Conservation (phyloP, 2,113 vertebrate species). For the Cavia aperea region DNA sequence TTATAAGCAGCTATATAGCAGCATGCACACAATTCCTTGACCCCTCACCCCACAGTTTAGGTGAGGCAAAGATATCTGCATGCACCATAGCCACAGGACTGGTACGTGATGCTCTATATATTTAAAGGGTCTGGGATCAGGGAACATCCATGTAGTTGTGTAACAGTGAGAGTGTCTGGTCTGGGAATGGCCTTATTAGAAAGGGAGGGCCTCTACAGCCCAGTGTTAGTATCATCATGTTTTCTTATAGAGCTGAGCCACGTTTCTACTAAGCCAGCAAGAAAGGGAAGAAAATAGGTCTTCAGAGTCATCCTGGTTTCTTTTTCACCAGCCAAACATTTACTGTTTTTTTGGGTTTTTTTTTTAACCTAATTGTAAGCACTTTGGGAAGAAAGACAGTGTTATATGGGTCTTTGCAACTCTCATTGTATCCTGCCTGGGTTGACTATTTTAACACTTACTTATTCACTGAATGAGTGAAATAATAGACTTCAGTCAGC, state of each 20-base stretch:
- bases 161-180: not conserved
- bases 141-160: not conserved
- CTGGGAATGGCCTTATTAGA: constrained; percentile 42
- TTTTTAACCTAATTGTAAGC: not conserved
- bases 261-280: constrained; percentile 34
- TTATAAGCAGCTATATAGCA: not conserved
- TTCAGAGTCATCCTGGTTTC: not conserved
- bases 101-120: not conserved
- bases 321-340: constrained; percentile 7
- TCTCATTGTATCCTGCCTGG: not conserved
- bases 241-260: constrained; percentile 26
- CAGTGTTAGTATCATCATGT: not conserved
- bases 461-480: constrained; percentile 17
- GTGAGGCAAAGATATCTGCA: not conserved
- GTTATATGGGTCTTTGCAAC: not conserved
- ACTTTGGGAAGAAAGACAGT: not conserved
- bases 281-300: constrained; percentile 23
- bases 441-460: not conserved
- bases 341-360: not conserved
- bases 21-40: not conserved
- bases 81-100: not conserved
- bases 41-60: not conserved
- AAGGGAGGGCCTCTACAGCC: not conserved
- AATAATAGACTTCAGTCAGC: constrained; percentile 16
- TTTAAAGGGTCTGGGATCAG: not conserved